Percentiles rank a stretch among this genome's conserved stretches.
Evolutionary conservation across 1,140 invertebrate species (phyloP).

Genomic region (Thalassaphorura encarpata): DNA sequence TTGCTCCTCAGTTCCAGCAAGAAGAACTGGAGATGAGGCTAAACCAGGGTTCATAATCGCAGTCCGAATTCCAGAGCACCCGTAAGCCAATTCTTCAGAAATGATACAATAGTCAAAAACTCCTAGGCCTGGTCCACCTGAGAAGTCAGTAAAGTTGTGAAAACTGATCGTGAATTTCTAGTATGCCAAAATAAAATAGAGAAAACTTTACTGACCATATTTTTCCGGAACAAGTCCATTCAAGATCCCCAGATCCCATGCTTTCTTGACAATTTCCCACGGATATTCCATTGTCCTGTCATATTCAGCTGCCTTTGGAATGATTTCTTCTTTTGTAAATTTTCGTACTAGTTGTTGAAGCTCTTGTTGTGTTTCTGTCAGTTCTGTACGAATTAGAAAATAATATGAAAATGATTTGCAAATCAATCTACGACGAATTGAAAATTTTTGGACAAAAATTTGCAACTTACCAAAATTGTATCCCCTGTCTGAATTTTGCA

Average conservation of each 20-base stretch:
- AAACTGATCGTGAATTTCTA: background rate
- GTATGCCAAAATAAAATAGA: background rate
- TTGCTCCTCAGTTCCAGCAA: constrained; percentile 75
- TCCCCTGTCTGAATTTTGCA: background rate
- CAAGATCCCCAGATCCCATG: constrained; percentile 30
- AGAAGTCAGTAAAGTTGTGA: background rate
- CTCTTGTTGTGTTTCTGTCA: constrained; percentile 36
- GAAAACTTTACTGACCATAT: constrained; percentile 19
- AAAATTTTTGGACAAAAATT: too few species aligned
- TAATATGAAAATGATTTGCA: background rate
- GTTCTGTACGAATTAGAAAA: constrained; percentile 3
- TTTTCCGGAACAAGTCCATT: constrained; percentile 26
- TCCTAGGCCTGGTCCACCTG: constrained; percentile 45
- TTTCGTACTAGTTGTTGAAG: constrained; percentile 46
- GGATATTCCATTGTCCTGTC: constrained; percentile 52
- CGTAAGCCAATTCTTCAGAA: constrained; percentile 52
- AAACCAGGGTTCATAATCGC: constrained; percentile 33
- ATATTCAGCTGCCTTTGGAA: constrained; percentile 48
- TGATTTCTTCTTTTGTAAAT: constrained; percentile 49
- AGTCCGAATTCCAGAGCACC: constrained; percentile 52
- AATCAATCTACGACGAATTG: background rate
- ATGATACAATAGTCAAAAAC: constrained; percentile 45
- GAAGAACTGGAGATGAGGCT: constrained; percentile 63
- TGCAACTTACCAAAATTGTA: background rate
- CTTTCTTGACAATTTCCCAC: constrained; percentile 52